Evolutionary conservation across 2,888 invertebrate genomes (phyloP), one percentile per base, ranked within the genome.

Genomic region (Slavum lentiscoides): DNA sequence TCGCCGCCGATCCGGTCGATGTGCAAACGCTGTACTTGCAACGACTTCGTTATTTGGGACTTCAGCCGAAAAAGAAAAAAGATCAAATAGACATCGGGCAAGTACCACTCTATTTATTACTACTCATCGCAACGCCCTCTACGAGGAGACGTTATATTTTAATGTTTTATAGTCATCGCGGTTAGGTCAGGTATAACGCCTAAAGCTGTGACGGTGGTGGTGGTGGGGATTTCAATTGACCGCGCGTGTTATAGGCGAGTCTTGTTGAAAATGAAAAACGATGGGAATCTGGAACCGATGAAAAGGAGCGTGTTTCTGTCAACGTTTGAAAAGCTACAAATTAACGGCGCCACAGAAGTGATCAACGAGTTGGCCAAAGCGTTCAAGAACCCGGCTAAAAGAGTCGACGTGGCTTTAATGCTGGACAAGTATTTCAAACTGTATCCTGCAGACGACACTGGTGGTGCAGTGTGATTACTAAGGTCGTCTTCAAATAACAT

Each of bases 11-110:
- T 11, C 69, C 30, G 4, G 30, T 53, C 9, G 61, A 77, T 30
- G 37, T 37, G 6, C 49, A 49, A 49, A 0, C 30, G n/a, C 37
- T 77, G 23, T 77, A 49, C 21, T 37, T 77, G 53, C 17, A 66
- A 7, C n/a, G 76, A 37, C 23, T 76, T 19, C 61, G 61, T 11
- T 69, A 19, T 69, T 37, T 77, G 37, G 59, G 76, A 19, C 58
- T 5, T 30, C 61, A 69, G 9, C 61, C 37, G 21, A 69, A 67
- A 49, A 68, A 59, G 30, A 75, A 77, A 61, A 69, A 9, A 0
- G 8, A 21, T 15, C 19, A 61, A 69, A 21, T 77, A 21, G 59
- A 77, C 49, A 61, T 77, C 11, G 61, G 61, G 76, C 69, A 23
- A 68, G 68, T 53, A 37, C n/a, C 2, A n/a, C 53, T 37, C 19